Evolutionary conservation across 1,140 invertebrate species (phyloP), one percentile per base, ranked within the genome.

Genomic region (Cecropterus lyciades): DNA sequence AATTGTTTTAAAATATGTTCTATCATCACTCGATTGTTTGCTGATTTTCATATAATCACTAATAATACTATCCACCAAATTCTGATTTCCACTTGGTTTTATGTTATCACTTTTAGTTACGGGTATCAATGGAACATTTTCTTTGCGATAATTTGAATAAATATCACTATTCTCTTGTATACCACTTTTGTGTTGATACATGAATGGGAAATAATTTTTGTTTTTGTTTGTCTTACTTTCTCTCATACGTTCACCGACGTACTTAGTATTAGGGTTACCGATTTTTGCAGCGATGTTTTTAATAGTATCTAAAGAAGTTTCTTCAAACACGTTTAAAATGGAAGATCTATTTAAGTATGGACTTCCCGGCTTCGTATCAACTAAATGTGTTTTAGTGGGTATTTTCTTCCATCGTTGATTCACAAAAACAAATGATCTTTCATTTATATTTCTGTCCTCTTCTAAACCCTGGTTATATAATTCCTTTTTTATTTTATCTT

Each of bases 381-480:
- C 1, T 49, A 62, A 13, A 40, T 49, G 11, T 14, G 11, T 40
- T 20, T 30, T 48, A 46, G 14, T 37, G 14, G 8, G 30, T 0
- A 40, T 15, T 14, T 49, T 62, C 16, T 17, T 49, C 30, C 46
- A 17, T 20, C 30, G 57, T 11, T 73, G 60, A 37, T 73, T 70
- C 16, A 70, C 48, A 30, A 70, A 56, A 59, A 73, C 33, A 20
- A 67, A 67, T 15, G 72, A 60, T 62, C 68, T 55, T 45, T 70
- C 68, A 24, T 67, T 30, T 24, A 73, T 30, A 52, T 59, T 67
- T n/a, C 42, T 73, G 51, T 72, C 49, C 11, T 66, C 69, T 33
- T 67, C 63, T 17, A 43, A 49, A 24, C 46, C 30, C 13, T 49
- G 27, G 33, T n/a, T 24, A 20, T 37, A 62, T 9, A 62, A 17